Evolutionary conservation across 2,797 vertebrate genomes (phyloP).

Genomic region (Tenualosa ilisha): DNA sequence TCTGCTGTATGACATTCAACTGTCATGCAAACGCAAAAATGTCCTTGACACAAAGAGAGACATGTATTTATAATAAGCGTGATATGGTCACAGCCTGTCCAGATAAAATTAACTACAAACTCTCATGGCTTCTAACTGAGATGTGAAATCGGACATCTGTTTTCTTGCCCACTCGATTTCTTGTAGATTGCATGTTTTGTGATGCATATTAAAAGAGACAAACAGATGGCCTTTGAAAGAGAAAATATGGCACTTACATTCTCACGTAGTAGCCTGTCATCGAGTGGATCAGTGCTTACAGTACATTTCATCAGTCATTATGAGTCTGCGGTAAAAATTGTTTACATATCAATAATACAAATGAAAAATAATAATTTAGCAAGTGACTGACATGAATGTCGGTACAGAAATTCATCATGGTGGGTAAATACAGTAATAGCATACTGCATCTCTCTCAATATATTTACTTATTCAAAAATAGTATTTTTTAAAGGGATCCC

Average conservation of each 20-base stretch:
- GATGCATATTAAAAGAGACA: slow-evolving; percentile 7
- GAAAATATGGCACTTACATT: slow-evolving; percentile 9
- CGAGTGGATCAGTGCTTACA: not conserved
- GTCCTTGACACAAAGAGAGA: not conserved
- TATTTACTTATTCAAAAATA: too few species aligned
- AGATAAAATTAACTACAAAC: not conserved
- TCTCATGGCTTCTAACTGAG: not conserved
- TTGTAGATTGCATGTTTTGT: not conserved
- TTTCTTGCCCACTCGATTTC: not conserved
- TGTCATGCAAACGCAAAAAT: not conserved
- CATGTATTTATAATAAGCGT: not conserved
- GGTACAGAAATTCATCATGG: not conserved
- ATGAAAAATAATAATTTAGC: not conserved
- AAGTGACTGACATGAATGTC: not conserved
- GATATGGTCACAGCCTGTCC: not conserved
- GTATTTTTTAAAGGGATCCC: too few species aligned
- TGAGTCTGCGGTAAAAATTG: not conserved
- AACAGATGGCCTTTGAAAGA: not conserved
- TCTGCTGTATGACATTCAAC: not conserved
- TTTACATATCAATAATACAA: not conserved
- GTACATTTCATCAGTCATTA: not conserved
- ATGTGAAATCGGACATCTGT: not conserved
- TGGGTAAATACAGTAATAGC: not conserved
- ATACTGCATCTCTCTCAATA: too few species aligned
- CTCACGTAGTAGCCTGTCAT: not conserved